phyloP scores from a whole-genome alignment of 2,888 invertebrate genomes.

The Clitarchus hookeri region DNA sequence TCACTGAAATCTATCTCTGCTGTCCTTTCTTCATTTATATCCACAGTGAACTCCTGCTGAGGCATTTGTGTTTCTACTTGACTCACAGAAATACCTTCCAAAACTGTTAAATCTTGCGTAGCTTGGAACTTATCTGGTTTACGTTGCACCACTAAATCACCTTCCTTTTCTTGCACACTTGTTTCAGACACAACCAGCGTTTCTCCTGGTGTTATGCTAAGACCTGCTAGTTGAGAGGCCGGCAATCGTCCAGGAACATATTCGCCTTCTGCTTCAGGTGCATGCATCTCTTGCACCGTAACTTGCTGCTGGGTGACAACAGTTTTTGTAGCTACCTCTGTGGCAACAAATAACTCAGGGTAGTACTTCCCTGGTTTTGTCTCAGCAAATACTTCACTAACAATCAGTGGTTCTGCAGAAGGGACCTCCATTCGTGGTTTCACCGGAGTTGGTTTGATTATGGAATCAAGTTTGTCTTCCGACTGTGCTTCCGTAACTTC shows the following conservation, averaged over 20 bases:
- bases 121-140: conserved; percentile 56
- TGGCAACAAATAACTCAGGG: conserved; percentile 78
- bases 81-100: conserved; percentile 61
- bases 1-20: conserved; percentile 66
- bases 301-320: conserved; percentile 69
- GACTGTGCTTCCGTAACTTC: conserved; percentile 67
- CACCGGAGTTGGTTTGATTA: conserved; percentile 56
- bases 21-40: conserved; percentile 56
- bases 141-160: conserved; percentile 56
- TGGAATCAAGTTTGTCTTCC: conserved; percentile 61
- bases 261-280: conserved; percentile 71
- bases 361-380: conserved; percentile 77
- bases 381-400: conserved; percentile 71
- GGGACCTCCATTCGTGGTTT: conserved; percentile 67
- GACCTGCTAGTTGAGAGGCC: conserved; percentile 63
- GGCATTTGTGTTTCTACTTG: conserved; percentile 64
- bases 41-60: conserved; percentile 34
- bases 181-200: conserved; percentile 62
- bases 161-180: conserved; percentile 69
- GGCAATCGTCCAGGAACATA: conserved; percentile 64
- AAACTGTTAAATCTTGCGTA: conserved; percentile 57
- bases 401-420: conserved; percentile 65
- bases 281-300: conserved; percentile 64
- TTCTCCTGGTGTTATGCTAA: conserved; percentile 65
- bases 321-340: conserved; percentile 71